Evolutionary conservation across 2,113 vertebrate genomes (phyloP).

Genomic region (Pollachius pollachius): DNA sequence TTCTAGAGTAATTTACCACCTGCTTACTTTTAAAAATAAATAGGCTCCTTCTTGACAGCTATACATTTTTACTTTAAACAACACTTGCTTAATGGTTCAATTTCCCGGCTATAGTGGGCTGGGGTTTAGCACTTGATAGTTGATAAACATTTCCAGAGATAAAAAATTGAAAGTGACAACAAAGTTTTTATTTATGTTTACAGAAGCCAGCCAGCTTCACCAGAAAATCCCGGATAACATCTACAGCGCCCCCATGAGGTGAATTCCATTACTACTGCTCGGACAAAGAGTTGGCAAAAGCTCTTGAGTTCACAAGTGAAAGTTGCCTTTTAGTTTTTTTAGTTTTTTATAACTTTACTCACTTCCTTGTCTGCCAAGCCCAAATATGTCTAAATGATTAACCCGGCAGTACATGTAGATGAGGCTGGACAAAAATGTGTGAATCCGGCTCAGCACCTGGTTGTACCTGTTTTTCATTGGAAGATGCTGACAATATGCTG

Average conservation of each 20-base stretch:
- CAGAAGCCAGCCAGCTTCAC: slow-evolving; percentile 88
- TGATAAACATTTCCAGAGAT: not conserved
- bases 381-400: not conserved
- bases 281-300: too few species aligned
- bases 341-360: too few species aligned
- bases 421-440: not conserved
- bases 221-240: slow-evolving; percentile 83
- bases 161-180: not conserved
- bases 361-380: too few species aligned
- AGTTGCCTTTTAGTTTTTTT: not conserved
- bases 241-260: slow-evolving; percentile 83
- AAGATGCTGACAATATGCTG: not conserved
- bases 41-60: too few species aligned
- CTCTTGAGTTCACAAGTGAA: not conserved
- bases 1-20: too few species aligned
- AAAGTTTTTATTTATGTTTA: slow-evolving; percentile 15
- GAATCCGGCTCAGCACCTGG: too few species aligned
- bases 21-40: too few species aligned
- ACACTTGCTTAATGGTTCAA: too few species aligned
- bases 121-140: too few species aligned
- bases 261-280: slow-evolving; percentile 52
- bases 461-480: not conserved
- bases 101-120: too few species aligned
- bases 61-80: too few species aligned
- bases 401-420: not conserved